A percentile compares a stretch with the other conserved stretches of the same genome.
Evolutionary conservation across 2,797 vertebrate genomes (phyloP).

Genomic region (Enteromius viviparus): DNA sequence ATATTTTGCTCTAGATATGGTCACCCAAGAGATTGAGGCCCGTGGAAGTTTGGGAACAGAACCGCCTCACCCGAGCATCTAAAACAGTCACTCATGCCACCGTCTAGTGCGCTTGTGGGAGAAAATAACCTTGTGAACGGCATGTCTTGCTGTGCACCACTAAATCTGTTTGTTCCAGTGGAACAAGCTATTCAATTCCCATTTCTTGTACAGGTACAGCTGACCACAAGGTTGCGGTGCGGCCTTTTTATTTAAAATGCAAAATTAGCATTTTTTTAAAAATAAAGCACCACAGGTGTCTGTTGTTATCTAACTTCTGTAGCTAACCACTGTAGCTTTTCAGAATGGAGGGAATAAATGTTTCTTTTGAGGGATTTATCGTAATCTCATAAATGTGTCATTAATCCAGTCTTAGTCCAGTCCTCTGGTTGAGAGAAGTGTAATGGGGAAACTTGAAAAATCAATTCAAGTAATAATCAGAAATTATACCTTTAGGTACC

Average conservation of each 20-base stretch:
- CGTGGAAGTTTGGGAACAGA: slow-evolving; percentile 61
- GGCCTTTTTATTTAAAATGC: not conserved
- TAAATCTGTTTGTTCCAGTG: slow-evolving; percentile 32
- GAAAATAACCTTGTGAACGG: slow-evolving; percentile 34
- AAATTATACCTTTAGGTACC: slow-evolving; percentile 6
- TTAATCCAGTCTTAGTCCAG: slow-evolving; percentile 21
- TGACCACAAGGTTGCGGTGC: not conserved
- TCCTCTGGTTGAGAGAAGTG: slow-evolving; percentile 10
- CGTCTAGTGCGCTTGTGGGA: slow-evolving; percentile 15
- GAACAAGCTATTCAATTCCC: slow-evolving; percentile 10
- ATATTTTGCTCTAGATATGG: slow-evolving; percentile 75
- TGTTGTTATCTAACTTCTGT: not conserved
- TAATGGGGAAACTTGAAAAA: not conserved
- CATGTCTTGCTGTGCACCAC: slow-evolving; percentile 13
- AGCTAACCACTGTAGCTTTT: slow-evolving; percentile 13
- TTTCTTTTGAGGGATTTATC: slow-evolving; percentile 28
- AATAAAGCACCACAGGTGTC: slow-evolving; percentile 1
- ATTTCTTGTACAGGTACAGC: slow-evolving; percentile 5
- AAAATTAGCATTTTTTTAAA: not conserved
- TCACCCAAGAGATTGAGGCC: slow-evolving; percentile 59
- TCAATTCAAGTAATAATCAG: not conserved
- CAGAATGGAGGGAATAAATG: slow-evolving; percentile 6
- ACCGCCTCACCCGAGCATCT: slow-evolving; percentile 47
- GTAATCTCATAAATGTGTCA: slow-evolving; percentile 45
- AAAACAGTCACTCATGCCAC: slow-evolving; percentile 22